phyloP scores from a whole-genome alignment of 1,140 invertebrate species.

The Homarus americanus region DNA sequence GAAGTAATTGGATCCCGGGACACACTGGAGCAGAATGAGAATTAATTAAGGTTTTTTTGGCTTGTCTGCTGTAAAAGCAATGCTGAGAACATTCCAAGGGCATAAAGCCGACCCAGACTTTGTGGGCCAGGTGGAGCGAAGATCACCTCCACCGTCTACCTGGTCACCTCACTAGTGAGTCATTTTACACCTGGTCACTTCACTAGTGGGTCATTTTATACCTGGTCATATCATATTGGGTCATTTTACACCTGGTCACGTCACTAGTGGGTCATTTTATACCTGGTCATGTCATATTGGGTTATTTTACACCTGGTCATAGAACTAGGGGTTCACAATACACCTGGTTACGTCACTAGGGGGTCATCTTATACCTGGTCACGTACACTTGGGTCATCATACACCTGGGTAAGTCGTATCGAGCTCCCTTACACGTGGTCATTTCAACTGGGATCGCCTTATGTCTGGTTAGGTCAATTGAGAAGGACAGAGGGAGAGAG shows the following conservation, averaged over 20 bases:
- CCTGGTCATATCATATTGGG: not conserved
- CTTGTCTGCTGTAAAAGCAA: not conserved
- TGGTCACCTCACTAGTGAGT: not conserved
- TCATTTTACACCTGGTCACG: not conserved
- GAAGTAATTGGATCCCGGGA: not conserved
- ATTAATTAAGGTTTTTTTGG: constrained; percentile 14
- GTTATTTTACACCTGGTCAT: not conserved
- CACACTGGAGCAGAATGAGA: not conserved
- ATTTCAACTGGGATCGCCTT: no score
- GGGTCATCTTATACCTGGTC: not conserved
- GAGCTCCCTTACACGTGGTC: no score
- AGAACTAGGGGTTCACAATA: not conserved
- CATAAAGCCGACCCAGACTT: not conserved
- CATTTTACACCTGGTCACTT: not conserved
- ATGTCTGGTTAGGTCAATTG: no score
- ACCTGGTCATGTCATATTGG: not conserved
- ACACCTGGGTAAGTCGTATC: no score
- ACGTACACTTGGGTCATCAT: no score
- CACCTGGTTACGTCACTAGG: not conserved
- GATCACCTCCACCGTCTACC: not conserved
- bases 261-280: not conserved
- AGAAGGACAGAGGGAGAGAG: no score
- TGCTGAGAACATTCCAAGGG: constrained; percentile 3
- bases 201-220: not conserved
- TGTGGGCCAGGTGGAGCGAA: not conserved